Conservation (phyloP, 1,140 invertebrate species). For the Oncopeltus fasciatus region DNA sequence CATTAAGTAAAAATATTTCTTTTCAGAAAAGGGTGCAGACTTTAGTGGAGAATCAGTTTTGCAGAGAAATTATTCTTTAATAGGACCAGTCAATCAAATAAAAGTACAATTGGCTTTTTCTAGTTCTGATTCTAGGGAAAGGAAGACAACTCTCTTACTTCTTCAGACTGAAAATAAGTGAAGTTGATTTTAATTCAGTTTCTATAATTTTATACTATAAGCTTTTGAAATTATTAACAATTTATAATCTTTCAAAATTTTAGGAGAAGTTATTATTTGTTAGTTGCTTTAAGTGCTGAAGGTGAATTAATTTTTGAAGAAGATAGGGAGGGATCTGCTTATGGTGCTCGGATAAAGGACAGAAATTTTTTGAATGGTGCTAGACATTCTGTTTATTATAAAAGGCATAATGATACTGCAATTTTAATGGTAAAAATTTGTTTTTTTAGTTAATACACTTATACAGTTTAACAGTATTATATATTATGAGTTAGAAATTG, state of each 20-base stretch:
- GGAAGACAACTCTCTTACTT: conserved; percentile 58
- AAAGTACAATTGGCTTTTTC: conserved; percentile 72
- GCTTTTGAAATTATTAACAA: neutral
- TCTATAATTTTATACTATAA: neutral
- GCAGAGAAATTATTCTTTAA: conserved; percentile 54
- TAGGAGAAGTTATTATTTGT: conserved; percentile 65
- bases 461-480: too few species aligned
- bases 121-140: conserved; percentile 54
- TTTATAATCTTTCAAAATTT: conserved; percentile 26
- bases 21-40: conserved; percentile 69
- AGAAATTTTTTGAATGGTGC: conserved; percentile 68
- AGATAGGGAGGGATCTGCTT: conserved; percentile 56
- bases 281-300: conserved; percentile 63
- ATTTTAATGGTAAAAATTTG: conserved; percentile 45
- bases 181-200: neutral
- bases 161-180: conserved; percentile 70
- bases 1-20: too few species aligned
- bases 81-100: conserved; percentile 52
- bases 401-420: conserved; percentile 51
- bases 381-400: conserved; percentile 73
- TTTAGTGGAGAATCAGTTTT: conserved; percentile 74
- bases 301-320: conserved; percentile 73
- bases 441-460: too few species aligned
- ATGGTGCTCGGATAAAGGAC: conserved; percentile 52
- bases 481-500: too few species aligned